Percentiles rank a stretch among this genome's conserved stretches.
These are phyloP conservation scores for Actinia tenebrosa DNA, from an alignment of 64 coral and sea anemone species.

Conservation along the genomic window DNA sequence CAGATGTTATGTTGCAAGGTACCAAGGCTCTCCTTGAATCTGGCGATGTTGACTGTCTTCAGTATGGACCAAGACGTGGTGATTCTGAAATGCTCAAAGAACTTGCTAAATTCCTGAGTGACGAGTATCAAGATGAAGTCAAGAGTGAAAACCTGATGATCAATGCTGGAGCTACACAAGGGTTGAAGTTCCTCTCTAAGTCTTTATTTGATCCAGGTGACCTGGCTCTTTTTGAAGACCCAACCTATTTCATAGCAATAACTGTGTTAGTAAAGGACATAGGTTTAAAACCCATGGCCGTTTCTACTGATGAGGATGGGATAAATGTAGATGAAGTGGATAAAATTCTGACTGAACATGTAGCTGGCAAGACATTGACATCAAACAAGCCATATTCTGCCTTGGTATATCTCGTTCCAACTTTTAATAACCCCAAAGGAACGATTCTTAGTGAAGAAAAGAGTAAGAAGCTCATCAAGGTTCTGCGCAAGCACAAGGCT, in stretches of 20 bases:
- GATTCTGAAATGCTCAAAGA: conserved; percentile 31
- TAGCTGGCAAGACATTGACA: conserved; percentile 12
- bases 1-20: conserved; percentile 45
- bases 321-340: conserved; percentile 77
- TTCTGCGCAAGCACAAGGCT: conserved; percentile 77
- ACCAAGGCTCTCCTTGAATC: conserved; percentile 36
- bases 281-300: conserved; percentile 53
- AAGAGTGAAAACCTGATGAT: conserved; percentile 46
- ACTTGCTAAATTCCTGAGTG: conserved; percentile 69
- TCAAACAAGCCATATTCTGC: conserved; percentile 58
- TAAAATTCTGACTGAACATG: conserved; percentile 39
- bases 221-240: conserved; percentile 77
- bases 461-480: conserved; percentile 49
- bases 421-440: conserved; percentile 82
- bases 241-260: conserved; percentile 75
- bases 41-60: conserved; percentile 37
- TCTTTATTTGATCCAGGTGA: conserved; percentile 65
- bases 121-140: conserved; percentile 53
- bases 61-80: conserved; percentile 69
- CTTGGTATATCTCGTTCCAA: conserved; percentile 69
- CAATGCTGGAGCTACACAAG: conserved; percentile 69
- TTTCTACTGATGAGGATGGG: conserved; percentile 67
- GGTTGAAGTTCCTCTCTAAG: conserved; percentile 28
- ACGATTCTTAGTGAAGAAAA: conserved; percentile 43
- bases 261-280: conserved; percentile 50